Evolutionary conservation across 2,113 vertebrate genomes (phyloP).

Genomic region (Chionomys nivalis): DNA sequence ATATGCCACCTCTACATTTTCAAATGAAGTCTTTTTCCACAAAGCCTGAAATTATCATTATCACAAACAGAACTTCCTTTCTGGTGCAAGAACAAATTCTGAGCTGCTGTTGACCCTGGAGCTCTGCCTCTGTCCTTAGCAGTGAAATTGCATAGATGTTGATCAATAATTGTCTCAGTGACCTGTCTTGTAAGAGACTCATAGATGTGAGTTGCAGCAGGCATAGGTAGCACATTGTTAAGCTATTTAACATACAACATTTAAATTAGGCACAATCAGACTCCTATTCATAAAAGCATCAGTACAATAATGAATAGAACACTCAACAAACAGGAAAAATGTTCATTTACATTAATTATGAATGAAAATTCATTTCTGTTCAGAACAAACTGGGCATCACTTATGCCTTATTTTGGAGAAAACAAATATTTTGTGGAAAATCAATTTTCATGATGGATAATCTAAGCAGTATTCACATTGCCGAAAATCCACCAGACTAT

Average conservation of each 20-base stretch:
- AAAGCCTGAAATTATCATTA: slow-evolving; percentile 43
- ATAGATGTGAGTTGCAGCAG: neutral
- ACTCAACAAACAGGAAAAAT: neutral
- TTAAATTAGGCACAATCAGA: slow-evolving; percentile 43
- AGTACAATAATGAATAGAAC: neutral
- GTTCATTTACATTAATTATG: slow-evolving; percentile 26
- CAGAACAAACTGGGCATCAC: neutral
- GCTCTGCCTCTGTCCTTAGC: neutral
- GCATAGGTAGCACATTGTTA: neutral
- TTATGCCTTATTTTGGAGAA: neutral
- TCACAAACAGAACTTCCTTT: slow-evolving; percentile 4
- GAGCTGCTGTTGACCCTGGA: neutral
- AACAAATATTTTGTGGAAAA: slow-evolving; percentile 19
- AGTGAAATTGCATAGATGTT: neutral
- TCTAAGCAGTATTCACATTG: neutral
- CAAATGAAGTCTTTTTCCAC: slow-evolving; percentile 34
- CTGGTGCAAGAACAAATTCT: neutral
- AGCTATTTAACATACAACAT: neutral
- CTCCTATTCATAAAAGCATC: neutral
- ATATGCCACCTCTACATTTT: slow-evolving; percentile 42
- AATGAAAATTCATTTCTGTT: slow-evolving; percentile 36
- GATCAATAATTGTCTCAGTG: neutral
- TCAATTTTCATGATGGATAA: slow-evolving; percentile 12
- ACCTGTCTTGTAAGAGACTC: neutral
- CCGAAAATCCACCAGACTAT: neutral